Conservation (phyloP, 2,888 invertebrate genomes). For the Camptogramma bilineatum region DNA sequence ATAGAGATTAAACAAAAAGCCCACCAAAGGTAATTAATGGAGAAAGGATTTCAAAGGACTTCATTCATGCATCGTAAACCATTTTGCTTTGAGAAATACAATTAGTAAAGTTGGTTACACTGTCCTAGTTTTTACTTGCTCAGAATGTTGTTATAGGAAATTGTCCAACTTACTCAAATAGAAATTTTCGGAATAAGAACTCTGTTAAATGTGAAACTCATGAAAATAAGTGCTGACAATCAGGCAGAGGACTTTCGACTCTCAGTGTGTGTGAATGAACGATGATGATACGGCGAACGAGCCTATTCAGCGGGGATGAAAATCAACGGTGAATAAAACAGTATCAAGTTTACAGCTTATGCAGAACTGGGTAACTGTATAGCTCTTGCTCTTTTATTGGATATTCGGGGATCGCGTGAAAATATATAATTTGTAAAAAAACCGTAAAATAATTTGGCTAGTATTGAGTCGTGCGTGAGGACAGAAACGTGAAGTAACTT, state of each 20-base stretch:
- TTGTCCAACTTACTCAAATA: background rate
- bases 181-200: background rate
- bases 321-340: constrained; percentile 20
- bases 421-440: constrained; percentile 33
- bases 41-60: constrained; percentile 12
- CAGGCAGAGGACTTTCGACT: background rate
- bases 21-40: constrained; percentile 14
- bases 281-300: constrained; percentile 1
- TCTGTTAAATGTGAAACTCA: background rate
- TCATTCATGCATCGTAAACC: constrained; percentile 9
- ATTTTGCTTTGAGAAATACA: constrained; percentile 23
- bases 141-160: too few relatives aligned
- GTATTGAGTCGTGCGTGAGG: constrained; percentile 55
- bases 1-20: constrained; percentile 26
- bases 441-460: constrained; percentile 45
- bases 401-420: constrained; percentile 28
- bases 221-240: background rate
- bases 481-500: constrained; percentile 70
- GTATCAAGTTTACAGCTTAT: constrained; percentile 24
- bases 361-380: constrained; percentile 11
- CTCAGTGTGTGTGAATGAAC: background rate
- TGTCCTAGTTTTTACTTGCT: too few relatives aligned
- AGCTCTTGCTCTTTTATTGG: constrained; percentile 6
- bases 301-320: constrained; percentile 10
- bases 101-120: background rate